Conservation (phyloP, 2,113 vertebrate genomes). For the Brachionichthys hirsutus region DNA sequence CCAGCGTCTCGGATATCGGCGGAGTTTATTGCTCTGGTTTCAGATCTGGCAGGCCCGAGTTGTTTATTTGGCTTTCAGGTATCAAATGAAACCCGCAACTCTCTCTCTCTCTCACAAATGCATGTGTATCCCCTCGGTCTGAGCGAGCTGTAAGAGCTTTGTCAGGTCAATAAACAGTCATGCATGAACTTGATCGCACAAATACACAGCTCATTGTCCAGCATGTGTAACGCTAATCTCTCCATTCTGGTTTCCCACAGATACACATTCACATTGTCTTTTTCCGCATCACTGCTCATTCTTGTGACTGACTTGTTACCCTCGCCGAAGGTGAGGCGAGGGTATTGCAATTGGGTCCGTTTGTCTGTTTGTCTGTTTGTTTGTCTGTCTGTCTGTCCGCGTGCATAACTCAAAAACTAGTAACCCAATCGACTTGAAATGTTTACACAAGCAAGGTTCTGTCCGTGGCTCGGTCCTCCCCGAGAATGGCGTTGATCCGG, state of each 20-base stretch:
- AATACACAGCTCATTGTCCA: constrained; percentile 55
- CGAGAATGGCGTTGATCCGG: too few relatives aligned
- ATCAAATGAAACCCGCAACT: constrained; percentile 60
- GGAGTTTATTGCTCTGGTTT: constrained; percentile 59
- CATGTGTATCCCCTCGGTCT: constrained; percentile 14
- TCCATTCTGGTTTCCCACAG: constrained; percentile 46
- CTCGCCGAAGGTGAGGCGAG: too few relatives aligned
- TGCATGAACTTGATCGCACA: constrained; percentile 58
- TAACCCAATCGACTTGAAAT: too few relatives aligned
- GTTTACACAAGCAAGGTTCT: too few relatives aligned
- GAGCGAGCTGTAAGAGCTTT: constrained; percentile 30
- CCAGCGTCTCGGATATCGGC: constrained; percentile 50
- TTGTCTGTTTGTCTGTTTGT: too few relatives aligned
- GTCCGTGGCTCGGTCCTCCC: too few relatives aligned
- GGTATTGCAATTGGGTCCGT: too few relatives aligned
- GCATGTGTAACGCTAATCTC: constrained; percentile 28
- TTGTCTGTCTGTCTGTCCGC: too few relatives aligned
- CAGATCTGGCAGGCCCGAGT: constrained; percentile 35
- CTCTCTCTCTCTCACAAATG: constrained; percentile 31
- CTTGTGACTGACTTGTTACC: not conserved
- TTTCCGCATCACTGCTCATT: not conserved
- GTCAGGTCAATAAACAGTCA: constrained; percentile 60
- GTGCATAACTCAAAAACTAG: too few relatives aligned
- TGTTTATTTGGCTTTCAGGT: constrained; percentile 74
- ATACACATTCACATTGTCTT: constrained; percentile 12